A percentile compares a stretch with the other conserved stretches of the same genome.
phyloP scores from a whole-genome alignment of 2,888 invertebrate species.

The Orthonychiurus folsomi region DNA sequence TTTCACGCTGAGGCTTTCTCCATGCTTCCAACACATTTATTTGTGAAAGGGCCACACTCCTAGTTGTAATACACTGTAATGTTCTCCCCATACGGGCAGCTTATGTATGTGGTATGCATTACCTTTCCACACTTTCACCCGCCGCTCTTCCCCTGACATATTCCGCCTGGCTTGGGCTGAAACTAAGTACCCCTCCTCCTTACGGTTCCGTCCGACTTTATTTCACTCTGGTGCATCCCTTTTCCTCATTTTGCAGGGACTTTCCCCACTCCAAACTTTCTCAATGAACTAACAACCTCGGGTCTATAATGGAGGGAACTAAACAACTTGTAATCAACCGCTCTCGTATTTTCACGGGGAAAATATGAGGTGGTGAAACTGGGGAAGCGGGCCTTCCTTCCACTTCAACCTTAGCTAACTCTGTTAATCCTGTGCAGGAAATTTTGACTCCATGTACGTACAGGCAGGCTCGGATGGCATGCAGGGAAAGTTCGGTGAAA shows the following conservation, averaged over 20 bases:
- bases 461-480: no score
- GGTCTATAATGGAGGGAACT: neutral
- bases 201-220: neutral
- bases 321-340: neutral
- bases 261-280: neutral
- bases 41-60: no score
- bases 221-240: neutral
- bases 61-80: no score
- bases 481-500: no score
- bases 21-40: conserved; percentile 7
- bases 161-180: no score
- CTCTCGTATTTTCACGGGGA: neutral
- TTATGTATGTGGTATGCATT: neutral
- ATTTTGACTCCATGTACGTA: no score
- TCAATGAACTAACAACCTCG: neutral
- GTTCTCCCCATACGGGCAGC: no score
- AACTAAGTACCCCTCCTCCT: neutral
- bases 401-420: no score
- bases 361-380: neutral
- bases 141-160: no score
- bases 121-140: no score
- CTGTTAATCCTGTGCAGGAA: no score
- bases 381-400: neutral
- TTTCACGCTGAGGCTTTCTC: neutral
- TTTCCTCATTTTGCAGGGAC: neutral